Evolutionary conservation across 1,140 invertebrate species (phyloP).

Genomic region (Cyclina sinensis): DNA sequence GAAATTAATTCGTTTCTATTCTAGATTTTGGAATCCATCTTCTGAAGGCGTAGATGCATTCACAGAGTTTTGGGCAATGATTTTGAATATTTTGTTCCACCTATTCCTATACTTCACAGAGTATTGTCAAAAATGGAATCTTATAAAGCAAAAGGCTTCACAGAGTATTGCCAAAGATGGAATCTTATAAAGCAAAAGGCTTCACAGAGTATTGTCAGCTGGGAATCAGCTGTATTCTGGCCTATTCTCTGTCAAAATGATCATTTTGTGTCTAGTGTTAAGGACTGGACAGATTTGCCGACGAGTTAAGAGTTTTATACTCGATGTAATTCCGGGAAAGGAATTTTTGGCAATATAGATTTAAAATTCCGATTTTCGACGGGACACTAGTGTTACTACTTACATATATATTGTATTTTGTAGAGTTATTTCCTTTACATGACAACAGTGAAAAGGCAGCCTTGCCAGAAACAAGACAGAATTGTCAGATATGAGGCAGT

Average conservation of each 20-base stretch:
- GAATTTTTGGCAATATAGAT: slow-evolving; percentile 55
- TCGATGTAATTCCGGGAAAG: slow-evolving; percentile 31
- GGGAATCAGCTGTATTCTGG: slow-evolving; percentile 49
- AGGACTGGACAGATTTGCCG: slow-evolving; percentile 39
- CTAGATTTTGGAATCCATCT: slow-evolving; percentile 41
- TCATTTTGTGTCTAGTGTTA: slow-evolving; percentile 28
- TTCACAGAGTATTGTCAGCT: background rate
- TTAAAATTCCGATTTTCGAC: slow-evolving; percentile 40
- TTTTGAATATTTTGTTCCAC: slow-evolving; percentile 51
- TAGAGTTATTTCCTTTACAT: background rate
- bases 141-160: background rate
- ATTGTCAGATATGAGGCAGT: background rate
- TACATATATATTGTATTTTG: slow-evolving; percentile 24
- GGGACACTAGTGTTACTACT: too few relatives aligned
- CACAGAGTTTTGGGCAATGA: slow-evolving; percentile 11
- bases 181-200: background rate
- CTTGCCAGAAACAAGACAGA: background rate
- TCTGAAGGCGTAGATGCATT: slow-evolving; percentile 47
- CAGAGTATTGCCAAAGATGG: slow-evolving; percentile 42
- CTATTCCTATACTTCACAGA: slow-evolving; percentile 6
- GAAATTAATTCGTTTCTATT: slow-evolving; percentile 46
- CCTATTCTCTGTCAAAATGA: slow-evolving; percentile 29
- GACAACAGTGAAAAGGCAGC: background rate
- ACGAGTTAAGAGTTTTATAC: slow-evolving; percentile 24
- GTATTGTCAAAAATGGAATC: slow-evolving; percentile 35